phyloP scores from a whole-genome alignment of 2,113 vertebrate species.

The Tupaia tana region DNA sequence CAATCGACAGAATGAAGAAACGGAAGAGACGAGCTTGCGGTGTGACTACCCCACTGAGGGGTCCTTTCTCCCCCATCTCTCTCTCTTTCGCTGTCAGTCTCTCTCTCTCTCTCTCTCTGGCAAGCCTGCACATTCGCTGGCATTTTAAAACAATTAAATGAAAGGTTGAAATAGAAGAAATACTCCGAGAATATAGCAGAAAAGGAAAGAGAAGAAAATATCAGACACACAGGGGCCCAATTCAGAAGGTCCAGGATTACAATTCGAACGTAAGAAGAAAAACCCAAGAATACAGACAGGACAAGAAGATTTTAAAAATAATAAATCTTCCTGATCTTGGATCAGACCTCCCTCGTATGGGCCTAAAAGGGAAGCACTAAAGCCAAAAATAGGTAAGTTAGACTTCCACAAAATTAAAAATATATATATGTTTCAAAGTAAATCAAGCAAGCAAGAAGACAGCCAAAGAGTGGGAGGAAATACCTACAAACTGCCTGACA shows the following conservation, averaged over 20 bases:
- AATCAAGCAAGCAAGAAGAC: not conserved
- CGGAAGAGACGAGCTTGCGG: no score
- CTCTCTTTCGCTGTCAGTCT: no score
- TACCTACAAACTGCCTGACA: not conserved
- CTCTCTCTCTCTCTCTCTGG: no score
- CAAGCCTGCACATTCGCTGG: no score
- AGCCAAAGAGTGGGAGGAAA: not conserved
- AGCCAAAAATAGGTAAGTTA: not conserved
- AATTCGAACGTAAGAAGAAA: not conserved
- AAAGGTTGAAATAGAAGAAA: not conserved
- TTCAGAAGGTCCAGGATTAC: not conserved
- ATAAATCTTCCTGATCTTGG: not conserved
- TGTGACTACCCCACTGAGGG: no score
- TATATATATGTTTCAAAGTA: not conserved
- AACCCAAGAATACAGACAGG: not conserved
- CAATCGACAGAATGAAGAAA: no score
- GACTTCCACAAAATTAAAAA: not conserved
- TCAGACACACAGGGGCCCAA: not conserved
- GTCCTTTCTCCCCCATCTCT: no score
- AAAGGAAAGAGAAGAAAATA: not conserved
- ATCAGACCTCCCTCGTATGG: not conserved
- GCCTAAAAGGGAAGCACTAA: not conserved
- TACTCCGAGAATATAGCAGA: not conserved
- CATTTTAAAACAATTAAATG: not conserved
- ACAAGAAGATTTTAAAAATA: slow-evolving; percentile 39